Evolutionary conservation across 2,797 vertebrate genomes (phyloP).

Genomic region (Poecilia wingei): DNA sequence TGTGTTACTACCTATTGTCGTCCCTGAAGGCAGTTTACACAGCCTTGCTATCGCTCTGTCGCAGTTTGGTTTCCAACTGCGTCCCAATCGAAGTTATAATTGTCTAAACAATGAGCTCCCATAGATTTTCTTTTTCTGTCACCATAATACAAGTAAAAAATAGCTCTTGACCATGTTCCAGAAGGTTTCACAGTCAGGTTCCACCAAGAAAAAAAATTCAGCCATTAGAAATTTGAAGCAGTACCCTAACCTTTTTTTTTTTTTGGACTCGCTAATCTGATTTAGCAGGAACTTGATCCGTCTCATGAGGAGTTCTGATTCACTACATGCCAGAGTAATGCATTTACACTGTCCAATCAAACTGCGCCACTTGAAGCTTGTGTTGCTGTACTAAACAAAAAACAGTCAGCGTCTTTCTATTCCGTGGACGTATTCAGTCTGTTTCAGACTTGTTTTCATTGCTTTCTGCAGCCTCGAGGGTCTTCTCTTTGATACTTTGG

Average conservation of each 20-base stretch:
- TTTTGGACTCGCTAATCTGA: constrained; percentile 9
- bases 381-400: neutral
- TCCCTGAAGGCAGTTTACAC: constrained; percentile 3
- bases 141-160: neutral
- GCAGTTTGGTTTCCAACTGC: neutral
- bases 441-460: neutral
- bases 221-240: neutral
- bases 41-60: constrained; percentile 3
- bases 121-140: neutral
- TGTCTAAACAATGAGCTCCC: neutral
- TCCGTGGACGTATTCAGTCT: neutral
- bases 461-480: neutral
- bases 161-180: accelerated
- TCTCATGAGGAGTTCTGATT: neutral
- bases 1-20: constrained; percentile 20
- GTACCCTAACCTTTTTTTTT: neutral
- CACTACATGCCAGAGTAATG: constrained; percentile 6
- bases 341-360: constrained; percentile 7
- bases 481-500: neutral
- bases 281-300: constrained; percentile 16
- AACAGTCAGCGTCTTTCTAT: neutral
- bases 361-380: neutral
- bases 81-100: neutral
- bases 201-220: neutral
- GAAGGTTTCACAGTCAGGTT: neutral